These are phyloP conservation scores for Pristionchus arcanus DNA, from an alignment of 2,888 invertebrate genomes.

Conservation along the genomic window DNA sequence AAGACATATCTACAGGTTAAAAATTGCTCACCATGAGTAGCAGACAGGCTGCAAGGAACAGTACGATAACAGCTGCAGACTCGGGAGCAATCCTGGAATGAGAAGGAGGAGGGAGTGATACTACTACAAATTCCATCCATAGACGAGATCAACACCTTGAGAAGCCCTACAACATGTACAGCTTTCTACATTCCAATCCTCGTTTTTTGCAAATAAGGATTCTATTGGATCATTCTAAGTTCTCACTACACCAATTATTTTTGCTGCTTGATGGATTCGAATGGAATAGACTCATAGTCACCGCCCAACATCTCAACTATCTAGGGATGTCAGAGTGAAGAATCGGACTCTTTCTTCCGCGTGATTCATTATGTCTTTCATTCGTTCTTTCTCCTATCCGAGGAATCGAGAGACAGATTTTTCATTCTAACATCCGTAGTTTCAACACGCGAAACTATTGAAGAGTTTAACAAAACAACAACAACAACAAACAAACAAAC, in stretches of 20 bases:
- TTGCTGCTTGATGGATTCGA: too few relatives aligned
- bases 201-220: neutral
- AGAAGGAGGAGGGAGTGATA: neutral
- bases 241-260: too few relatives aligned
- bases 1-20: neutral
- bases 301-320: too few relatives aligned
- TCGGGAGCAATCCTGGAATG: slow-evolving; percentile 27
- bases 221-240: too few relatives aligned
- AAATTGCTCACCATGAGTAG: neutral
- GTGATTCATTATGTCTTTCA: too few relatives aligned
- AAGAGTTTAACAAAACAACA: neutral
- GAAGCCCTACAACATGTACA: neutral
- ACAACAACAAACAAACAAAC: neutral
- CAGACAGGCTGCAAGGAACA: neutral
- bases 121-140: slow-evolving; percentile 7
- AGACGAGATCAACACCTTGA: neutral
- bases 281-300: too few relatives aligned
- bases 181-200: neutral
- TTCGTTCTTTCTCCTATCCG: too few relatives aligned
- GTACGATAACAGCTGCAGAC: neutral
- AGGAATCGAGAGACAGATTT: too few relatives aligned
- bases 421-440: too few relatives aligned
- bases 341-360: too few relatives aligned
- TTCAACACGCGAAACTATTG: neutral
- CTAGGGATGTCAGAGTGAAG: too few relatives aligned